Evolutionary conservation across 2,888 invertebrate species (phyloP), one percentile per base, ranked within the genome.

Genomic region (Euclidia mi): DNA sequence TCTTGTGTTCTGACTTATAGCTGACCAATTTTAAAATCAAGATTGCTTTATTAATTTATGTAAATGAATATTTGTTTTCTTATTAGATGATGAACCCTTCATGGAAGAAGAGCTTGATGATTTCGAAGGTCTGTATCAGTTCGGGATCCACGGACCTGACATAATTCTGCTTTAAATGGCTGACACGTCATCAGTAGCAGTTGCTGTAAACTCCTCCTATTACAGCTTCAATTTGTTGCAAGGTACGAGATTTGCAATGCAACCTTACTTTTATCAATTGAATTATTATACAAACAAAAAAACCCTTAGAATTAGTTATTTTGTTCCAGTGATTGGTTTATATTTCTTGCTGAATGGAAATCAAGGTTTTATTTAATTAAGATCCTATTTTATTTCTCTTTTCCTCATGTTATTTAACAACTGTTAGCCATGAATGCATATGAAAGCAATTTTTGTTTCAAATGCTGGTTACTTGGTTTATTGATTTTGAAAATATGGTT

Each of bases 11-110:
- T n/a, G n/a, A n/a, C n/a, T n/a, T n/a, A n/a, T n/a, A n/a, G n/a
- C n/a, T n/a, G n/a, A n/a, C n/a, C n/a, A n/a, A n/a, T n/a, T n/a
- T n/a, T n/a, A n/a, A n/a, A n/a, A n/a, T n/a, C n/a, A n/a, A n/a
- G n/a, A n/a, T n/a, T n/a, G n/a, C n/a, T n/a, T n/a, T n/a, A n/a
- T n/a, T n/a, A n/a, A n/a, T n/a, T n/a, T n/a, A n/a, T n/a, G n/a
- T n/a, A n/a, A n/a, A 3, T 1, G 10, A 25, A 25, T 25, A 25
- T 25, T n/a, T n/a, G n/a, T n/a, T n/a, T n/a, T n/a, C n/a, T n/a
- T n/a, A n/a, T n/a, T 50, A 88, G 91, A 89, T 48, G 91, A 92
- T 28, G 91, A 90, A 25, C 41, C 84, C 32, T 88, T 82, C 45
- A 56, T 89, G 57, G 89, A 88, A 7, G 87, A 90, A 2, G 90